Evolutionary conservation across 2,113 vertebrate species (phyloP).

Genomic region (Poeciliopsis prolifica): DNA sequence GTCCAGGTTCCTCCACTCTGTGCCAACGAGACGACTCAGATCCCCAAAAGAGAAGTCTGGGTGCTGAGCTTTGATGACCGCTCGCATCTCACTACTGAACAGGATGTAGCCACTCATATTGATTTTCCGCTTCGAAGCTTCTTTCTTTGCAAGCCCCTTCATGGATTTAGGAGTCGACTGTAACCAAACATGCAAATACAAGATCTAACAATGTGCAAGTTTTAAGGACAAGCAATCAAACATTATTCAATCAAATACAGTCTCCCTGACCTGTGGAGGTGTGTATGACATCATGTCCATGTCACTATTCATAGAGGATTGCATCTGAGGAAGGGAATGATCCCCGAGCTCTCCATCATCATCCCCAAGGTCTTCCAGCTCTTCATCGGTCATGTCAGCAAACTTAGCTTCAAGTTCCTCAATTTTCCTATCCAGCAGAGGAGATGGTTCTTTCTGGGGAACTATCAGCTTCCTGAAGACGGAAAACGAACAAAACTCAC

Average conservation of each 20-base stretch:
- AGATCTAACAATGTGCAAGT: conserved; percentile 4
- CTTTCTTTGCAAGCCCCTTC: conserved; percentile 95
- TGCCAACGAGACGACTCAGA: conserved; percentile 96
- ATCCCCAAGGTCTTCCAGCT: conserved; percentile 95
- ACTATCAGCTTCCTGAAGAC: conserved; percentile 91
- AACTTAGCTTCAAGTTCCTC: conserved; percentile 97
- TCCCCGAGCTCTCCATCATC: conserved; percentile 92
- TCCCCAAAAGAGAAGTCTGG: conserved; percentile 99
- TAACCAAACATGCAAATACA: conserved; percentile 36
- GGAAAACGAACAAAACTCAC: background rate
- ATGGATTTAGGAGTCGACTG: conserved; percentile 95
- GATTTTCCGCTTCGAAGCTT: conserved; percentile 97
- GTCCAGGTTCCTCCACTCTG: conserved; percentile 98
- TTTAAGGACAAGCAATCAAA: background rate
- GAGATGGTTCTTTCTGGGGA: conserved; percentile 97
- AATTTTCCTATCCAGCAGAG: conserved; percentile 96
- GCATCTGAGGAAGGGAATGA: conserved; percentile 88
- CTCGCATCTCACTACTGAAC: conserved; percentile 99
- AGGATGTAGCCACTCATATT: conserved; percentile 99
- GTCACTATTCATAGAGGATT: conserved; percentile 87
- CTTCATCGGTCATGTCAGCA: conserved; percentile 96
- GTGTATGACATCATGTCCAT: conserved; percentile 95
- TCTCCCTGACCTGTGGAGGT: conserved; percentile 87
- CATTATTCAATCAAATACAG: background rate
- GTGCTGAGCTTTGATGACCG: conserved; percentile 97